phyloP scores from a whole-genome alignment of 2,113 vertebrate genomes.

The Brevimyrus niger region DNA sequence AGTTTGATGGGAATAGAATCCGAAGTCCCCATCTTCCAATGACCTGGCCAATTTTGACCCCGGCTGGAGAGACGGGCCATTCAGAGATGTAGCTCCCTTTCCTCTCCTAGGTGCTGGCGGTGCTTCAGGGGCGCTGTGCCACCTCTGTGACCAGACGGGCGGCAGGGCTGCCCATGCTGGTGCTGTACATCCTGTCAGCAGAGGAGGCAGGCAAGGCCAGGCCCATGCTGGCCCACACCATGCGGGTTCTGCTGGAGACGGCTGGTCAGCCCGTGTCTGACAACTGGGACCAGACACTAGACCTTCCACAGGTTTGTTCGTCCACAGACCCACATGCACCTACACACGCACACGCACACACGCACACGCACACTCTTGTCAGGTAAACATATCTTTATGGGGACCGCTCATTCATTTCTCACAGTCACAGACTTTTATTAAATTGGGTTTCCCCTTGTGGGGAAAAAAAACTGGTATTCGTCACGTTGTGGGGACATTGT shows the following conservation, averaged over 20 bases:
- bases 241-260: constrained; percentile 58
- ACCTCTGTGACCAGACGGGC: constrained; percentile 74
- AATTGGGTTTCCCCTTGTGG: too few relatives aligned
- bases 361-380: neutral
- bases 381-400: too few relatives aligned
- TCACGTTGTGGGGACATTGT: too few relatives aligned
- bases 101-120: constrained; percentile 58
- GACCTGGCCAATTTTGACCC: neutral
- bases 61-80: neutral
- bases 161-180: constrained; percentile 77
- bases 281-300: constrained; percentile 77
- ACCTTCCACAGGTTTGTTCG: constrained; percentile 71
- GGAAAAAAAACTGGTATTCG: too few relatives aligned
- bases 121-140: constrained; percentile 57
- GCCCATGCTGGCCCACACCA: constrained; percentile 57
- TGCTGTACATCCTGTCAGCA: constrained; percentile 68
- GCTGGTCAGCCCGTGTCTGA: constrained; percentile 51
- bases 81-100: neutral
- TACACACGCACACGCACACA: neutral
- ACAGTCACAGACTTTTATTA: too few relatives aligned
- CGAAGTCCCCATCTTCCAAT: neutral
- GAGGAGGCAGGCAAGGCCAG: constrained; percentile 56
- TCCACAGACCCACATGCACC: neutral
- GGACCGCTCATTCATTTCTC: too few relatives aligned
- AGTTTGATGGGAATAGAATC: neutral